Evolutionary conservation across 2,888 invertebrate genomes (phyloP), one percentile per base, ranked within the genome.

Genomic region (Eretmocerus hayati): DNA sequence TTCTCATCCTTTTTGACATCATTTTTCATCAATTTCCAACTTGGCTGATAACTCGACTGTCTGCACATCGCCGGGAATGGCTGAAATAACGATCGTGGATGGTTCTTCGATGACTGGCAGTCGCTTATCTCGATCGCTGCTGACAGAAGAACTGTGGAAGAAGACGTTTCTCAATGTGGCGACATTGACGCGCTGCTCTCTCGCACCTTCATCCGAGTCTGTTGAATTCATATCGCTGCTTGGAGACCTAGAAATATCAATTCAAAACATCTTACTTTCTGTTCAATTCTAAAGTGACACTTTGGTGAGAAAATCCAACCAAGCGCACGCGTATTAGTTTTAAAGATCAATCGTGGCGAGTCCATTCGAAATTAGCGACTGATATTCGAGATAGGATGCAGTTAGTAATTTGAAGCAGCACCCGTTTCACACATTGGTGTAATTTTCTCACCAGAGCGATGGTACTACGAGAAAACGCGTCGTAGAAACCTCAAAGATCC

Each of bases 81-180:
- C 42, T 20, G 13, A 39, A 38, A 18, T 47, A 19, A 33, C 26
- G 19, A 38, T 50, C 20, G 38, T 52, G 48, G 56, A 60, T 20
- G 65, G 65, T 48, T 68, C 67, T 53, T 67, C 62, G 53, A 67
- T 68, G 20, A 68, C 62, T 30, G 67, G 65, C 26, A 67, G 55
- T 53, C 67, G 63, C 32, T 66, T 68, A 18, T 67, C 67, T 1
- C 26, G 26, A 26, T 26, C 26, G 11, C 8, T 26, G 36, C 57
- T 55, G 18, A 58, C 48, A 19, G 61, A 54, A 43, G 62, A 59
- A 55, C 60, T 64, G 44, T 76, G 74, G 62, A 78, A 77, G 65
- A 78, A 77, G 52, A 77, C 75, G 58, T 74, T 77, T 57, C 75
- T 71, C 49, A 77, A 58, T 48, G 74, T 69, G 30, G 76, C 74